A percentile compares a stretch with the other conserved stretches of the same genome.
These are phyloP conservation scores for Sarcophilus harrisii DNA, from an alignment of 2,797 vertebrate genomes.

Conservation along the genomic window DNA sequence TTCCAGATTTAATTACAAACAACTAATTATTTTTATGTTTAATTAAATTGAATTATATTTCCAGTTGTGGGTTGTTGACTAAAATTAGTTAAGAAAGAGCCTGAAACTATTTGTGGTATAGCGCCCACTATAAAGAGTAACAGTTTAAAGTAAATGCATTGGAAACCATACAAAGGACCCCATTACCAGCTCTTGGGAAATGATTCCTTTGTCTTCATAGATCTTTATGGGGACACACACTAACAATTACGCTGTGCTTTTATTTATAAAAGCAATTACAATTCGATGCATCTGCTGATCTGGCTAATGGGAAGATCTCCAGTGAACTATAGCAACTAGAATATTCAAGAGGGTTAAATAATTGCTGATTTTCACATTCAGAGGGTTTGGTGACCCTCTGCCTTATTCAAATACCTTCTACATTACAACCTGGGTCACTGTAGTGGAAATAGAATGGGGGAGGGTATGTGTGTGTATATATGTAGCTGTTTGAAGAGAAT, in stretches of 20 bases:
- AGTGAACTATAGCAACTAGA: not conserved
- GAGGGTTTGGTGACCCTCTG: not conserved
- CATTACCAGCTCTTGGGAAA: constrained; percentile 55
- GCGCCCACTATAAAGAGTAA: constrained; percentile 48
- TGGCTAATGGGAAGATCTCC: constrained; percentile 24
- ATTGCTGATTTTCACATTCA: constrained; percentile 30
- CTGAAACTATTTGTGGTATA: not conserved
- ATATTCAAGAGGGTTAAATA: constrained; percentile 7
- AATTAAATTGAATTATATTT: constrained; percentile 66
- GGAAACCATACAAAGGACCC: constrained; percentile 39
- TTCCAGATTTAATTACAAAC: constrained; percentile 52
- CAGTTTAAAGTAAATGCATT: constrained; percentile 47
- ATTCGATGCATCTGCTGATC: constrained; percentile 22
- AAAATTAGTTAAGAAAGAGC: constrained; percentile 46
- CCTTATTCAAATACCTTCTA: not conserved
- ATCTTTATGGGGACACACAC: constrained; percentile 66
- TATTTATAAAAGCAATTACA: constrained; percentile 61
- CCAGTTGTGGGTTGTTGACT: constrained; percentile 10
- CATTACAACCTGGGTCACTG: constrained; percentile 6
- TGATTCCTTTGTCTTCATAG: constrained; percentile 46
- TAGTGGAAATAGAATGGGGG: not conserved
- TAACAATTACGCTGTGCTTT: constrained; percentile 59
- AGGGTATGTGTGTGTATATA: not conserved
- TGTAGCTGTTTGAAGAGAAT: not conserved
- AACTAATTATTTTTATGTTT: constrained; percentile 61